Evolutionary conservation across 2,797 vertebrate genomes (phyloP), one percentile per base, ranked within the genome.

Genomic region (Neostethus bicornis): DNA sequence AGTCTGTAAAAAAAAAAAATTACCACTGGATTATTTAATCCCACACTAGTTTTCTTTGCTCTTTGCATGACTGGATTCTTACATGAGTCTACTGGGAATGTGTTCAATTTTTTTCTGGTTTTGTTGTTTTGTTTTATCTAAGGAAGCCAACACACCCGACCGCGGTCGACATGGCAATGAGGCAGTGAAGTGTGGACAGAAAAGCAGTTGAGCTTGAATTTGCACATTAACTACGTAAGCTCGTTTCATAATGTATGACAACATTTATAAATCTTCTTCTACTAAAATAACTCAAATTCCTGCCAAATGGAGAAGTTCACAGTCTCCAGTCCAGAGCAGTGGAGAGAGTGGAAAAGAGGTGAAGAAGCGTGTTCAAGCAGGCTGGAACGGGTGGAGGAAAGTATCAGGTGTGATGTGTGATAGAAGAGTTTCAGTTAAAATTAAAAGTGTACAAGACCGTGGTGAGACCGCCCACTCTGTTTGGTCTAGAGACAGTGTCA

Each of bases 141-240:
- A 66, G 43, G 5, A 54, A 26, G 51, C 19, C 55, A 38, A 53
- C 48, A 60, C 56, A 25, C 44, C 16, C 55, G 20, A 23, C 34
- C 10, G 51, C 49, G 49, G 69, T 62, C 75, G 66, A 68, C 32
- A 62, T 73, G 66, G 42, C 49, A 49, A 75, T 67, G 31, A 65
- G 56, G 31, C 31, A 41, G 67, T 62, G 43, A 61, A 50, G 23
- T 23, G 43, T 46, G 45, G 28, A 62, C 17, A 28, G 37, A 59
- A 31, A 58, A 52, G 48, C 38, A 43, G 23, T 44, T 54, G 61
- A 64, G 56, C 51, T 53, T 52, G 37, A 67, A 44, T 50, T 58
- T 47, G 4, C 43, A 20, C 23, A 32, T 26, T 26, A 9, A 37
- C 32, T 20, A 9, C n/a, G 5, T 46, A 9, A 20, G 34, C 3